Evolutionary conservation across 92 coral and sea anemone genomes (phyloP).

Genomic region (Nematostella vectensis): DNA sequence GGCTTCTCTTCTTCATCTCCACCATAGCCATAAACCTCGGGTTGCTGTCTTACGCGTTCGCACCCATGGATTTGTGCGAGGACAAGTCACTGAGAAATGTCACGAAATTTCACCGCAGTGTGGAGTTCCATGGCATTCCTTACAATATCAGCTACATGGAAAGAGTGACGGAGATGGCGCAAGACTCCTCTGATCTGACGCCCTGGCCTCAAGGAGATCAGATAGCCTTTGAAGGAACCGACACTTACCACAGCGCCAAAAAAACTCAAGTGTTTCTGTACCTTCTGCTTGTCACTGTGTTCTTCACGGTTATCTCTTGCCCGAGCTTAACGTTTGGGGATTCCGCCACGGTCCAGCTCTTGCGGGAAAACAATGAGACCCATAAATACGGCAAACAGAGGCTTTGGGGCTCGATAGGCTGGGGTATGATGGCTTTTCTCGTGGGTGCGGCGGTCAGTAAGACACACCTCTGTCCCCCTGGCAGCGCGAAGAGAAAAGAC

Average conservation of each 20-base stretch:
- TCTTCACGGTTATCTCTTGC: slow-evolving; percentile 72
- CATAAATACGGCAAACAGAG: slow-evolving; percentile 92
- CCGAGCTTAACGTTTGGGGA: slow-evolving; percentile 93
- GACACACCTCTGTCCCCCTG: slow-evolving; percentile 87
- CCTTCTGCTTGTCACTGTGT: slow-evolving; percentile 68
- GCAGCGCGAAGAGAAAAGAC: slow-evolving; percentile 73
- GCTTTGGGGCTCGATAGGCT: slow-evolving; percentile 93
- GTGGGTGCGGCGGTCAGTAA: slow-evolving; percentile 89
- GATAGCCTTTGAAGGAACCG: slow-evolving; percentile 37
- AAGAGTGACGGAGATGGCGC: slow-evolving; percentile 50
- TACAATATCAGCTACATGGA: slow-evolving; percentile 31
- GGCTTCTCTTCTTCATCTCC: slow-evolving; percentile 50
- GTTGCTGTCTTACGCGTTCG: slow-evolving; percentile 68
- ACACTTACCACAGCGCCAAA: slow-evolving; percentile 12
- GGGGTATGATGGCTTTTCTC: slow-evolving; percentile 82
- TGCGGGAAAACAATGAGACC: slow-evolving; percentile 68
- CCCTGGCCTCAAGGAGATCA: slow-evolving; percentile 76
- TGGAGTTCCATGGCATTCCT: background rate
- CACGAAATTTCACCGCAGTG: background rate
- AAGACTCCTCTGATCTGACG: slow-evolving; percentile 54
- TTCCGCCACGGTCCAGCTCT: slow-evolving; percentile 88
- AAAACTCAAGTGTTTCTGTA: slow-evolving; percentile 48
- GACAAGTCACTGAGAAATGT: slow-evolving; percentile 14
- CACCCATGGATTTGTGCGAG: slow-evolving; percentile 72
- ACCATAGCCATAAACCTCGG: slow-evolving; percentile 68